Percentiles rank a stretch among this genome's conserved stretches.
phyloP scores from a whole-genome alignment of 35 echinoderm and acorn worm genomes.

The Apostichopus japonicus region DNA sequence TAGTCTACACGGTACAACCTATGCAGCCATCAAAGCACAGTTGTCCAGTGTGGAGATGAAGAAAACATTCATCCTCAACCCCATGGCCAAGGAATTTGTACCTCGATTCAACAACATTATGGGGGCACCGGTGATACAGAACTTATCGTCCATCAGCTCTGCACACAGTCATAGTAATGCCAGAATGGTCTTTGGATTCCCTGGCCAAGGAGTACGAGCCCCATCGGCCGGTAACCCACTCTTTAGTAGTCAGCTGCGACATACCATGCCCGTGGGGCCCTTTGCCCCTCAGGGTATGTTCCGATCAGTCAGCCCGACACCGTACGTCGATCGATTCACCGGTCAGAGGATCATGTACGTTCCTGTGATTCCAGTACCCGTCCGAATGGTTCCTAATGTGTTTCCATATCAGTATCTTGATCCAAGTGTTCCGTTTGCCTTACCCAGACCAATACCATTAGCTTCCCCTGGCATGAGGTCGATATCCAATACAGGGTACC shows the following conservation, averaged over 20 bases:
- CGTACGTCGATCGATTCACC: slow-evolving; percentile 75
- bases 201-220: slow-evolving; percentile 27
- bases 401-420: slow-evolving; percentile 37
- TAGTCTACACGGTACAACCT: slow-evolving; percentile 88
- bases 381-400: slow-evolving; percentile 70
- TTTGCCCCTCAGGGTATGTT: slow-evolving; percentile 47
- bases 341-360: slow-evolving; percentile 82
- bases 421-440: background rate
- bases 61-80: slow-evolving; percentile 98
- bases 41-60: slow-evolving; percentile 96
- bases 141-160: background rate
- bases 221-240: slow-evolving; percentile 55
- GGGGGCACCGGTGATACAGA: slow-evolving; percentile 85
- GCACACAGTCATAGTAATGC: background rate
- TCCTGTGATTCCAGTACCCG: slow-evolving; percentile 70
- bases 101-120: slow-evolving; percentile 73
- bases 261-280: slow-evolving; percentile 7
- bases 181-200: slow-evolving; percentile 48
- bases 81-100: slow-evolving; percentile 95
- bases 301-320: slow-evolving; percentile 76
- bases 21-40: slow-evolving; percentile 79
- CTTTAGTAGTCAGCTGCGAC: slow-evolving; percentile 33
- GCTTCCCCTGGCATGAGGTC: background rate
- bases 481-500: background rate
- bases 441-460: slow-evolving; percentile 20